phyloP scores from a whole-genome alignment of 64 coral and sea anemone species.

The Porites lutea region DNA sequence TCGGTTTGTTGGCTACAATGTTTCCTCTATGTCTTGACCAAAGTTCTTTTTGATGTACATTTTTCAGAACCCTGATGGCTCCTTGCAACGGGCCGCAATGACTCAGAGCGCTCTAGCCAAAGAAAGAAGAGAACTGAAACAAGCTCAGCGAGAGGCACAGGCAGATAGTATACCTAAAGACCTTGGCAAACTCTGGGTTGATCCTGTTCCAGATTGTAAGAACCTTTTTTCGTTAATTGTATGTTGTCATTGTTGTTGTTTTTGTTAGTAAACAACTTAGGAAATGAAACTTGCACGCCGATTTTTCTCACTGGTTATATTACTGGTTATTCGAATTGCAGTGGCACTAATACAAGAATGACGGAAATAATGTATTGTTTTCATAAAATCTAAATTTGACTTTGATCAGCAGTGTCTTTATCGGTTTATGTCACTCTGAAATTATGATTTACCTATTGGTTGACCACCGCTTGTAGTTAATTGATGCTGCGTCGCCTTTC shows the following conservation, averaged over 20 bases:
- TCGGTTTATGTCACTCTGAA: too few species aligned
- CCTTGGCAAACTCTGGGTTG: constrained; percentile 95
- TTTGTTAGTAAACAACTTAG: not conserved
- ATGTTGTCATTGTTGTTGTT: not conserved
- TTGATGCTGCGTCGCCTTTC: not conserved
- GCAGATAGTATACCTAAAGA: constrained; percentile 96
- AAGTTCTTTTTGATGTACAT: not conserved
- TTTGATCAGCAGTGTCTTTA: too few species aligned
- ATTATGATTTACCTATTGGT: too few species aligned
- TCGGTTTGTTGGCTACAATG: too few species aligned
- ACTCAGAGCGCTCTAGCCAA: constrained; percentile 98
- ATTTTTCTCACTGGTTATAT: too few species aligned
- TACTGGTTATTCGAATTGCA: too few species aligned
- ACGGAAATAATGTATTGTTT: too few species aligned
- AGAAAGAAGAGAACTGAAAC: constrained; percentile 97
- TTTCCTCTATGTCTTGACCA: too few species aligned
- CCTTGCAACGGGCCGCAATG: constrained; percentile 96
- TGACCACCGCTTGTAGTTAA: too few species aligned
- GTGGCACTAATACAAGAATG: too few species aligned
- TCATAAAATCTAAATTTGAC: too few species aligned
- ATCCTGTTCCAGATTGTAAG: constrained; percentile 93
- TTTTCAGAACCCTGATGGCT: constrained; percentile 94
- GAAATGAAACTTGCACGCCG: too few species aligned
- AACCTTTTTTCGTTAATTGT: not conserved
- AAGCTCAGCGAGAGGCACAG: constrained; percentile 95